These are phyloP conservation scores for Sebastes aleutianus DNA, from an alignment of 2,797 vertebrate genomes.

Conservation along the genomic window DNA sequence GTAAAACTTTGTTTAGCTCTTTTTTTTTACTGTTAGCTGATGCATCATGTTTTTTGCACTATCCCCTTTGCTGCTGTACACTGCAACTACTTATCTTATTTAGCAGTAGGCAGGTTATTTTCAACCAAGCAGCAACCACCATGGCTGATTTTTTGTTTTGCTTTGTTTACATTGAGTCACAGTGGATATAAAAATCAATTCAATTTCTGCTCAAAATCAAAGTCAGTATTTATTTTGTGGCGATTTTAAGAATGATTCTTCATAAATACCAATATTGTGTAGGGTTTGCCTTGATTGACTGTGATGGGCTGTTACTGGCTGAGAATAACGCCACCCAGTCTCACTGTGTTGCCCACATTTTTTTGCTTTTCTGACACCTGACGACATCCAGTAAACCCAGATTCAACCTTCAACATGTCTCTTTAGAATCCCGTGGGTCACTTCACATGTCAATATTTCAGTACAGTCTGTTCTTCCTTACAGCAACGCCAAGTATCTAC, in stretches of 20 bases:
- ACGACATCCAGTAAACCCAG: not conserved
- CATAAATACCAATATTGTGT: not conserved
- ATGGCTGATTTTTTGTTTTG: not conserved
- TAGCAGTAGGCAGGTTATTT: too few species aligned
- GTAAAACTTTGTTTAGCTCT: too few species aligned
- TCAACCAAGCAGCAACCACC: too few species aligned
- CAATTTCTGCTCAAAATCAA: not conserved
- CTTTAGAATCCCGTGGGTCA: not conserved
- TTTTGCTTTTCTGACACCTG: not conserved
- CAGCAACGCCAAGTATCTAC: not conserved
- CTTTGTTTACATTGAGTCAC: not conserved
- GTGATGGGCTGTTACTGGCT: not conserved
- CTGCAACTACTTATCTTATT: too few species aligned
- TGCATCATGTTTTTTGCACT: too few species aligned
- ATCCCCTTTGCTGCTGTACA: too few species aligned
- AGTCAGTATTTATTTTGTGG: not conserved
- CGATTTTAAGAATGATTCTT: not conserved
- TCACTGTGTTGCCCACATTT: not conserved
- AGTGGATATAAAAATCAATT: not conserved
- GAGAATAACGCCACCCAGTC: not conserved
- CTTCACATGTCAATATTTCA: not conserved
- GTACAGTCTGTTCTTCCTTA: not conserved
- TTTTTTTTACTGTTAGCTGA: too few species aligned
- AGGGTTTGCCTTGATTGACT: not conserved
- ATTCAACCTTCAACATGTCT: not conserved